Evolutionary conservation across 2,888 invertebrate species (phyloP), one percentile per base, ranked within the genome.

Genomic region (Eilema griseolum): DNA sequence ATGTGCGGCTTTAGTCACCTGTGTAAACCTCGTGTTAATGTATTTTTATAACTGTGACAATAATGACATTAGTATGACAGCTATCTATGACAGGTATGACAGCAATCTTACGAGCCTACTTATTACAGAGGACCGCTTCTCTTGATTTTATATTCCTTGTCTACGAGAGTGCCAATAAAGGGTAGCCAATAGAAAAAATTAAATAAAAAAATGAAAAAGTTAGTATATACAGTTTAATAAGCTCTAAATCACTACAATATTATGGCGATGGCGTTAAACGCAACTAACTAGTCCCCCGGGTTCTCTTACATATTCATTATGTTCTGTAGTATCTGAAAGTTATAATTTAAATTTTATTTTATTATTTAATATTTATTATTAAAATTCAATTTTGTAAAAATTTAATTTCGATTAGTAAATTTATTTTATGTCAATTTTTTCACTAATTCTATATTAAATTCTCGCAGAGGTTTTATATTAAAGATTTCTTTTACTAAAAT

Each of bases 311-410:
- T 87, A 88, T 88, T 88, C 87, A 88, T 86, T 69, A 88, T 80
- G 83, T 82, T 83, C 85, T 86, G 83, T 71, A 88, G 78, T 72
- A 88, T 85, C 88, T 88, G 89, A 86, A 85, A 85, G 76, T 71
- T 80, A 59, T 61, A 68, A 67, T 69, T 56, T 59, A 60, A 33
- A 7, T 66, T 61, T 63, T 16, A 28, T 59, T 59, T 59, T 59
- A 59, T 26, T 26, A 26, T 7, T 52, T n/a, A 46, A 41, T 41
- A 41, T 57, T 57, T 57, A 3, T 57, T 24, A 11, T 59, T 24
- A 59, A 59, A 14, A 14, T 12, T 1, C 14, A 26, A 14, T 26
- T 59, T 59, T 28, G 24, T 56, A 10, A 11, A 11, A 23, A 12
- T 11, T 23, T 56, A 23, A 20, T 46, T 46, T 46, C 20, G n/a